Evolutionary conservation across 2,797 vertebrate species (phyloP).

Genomic region (Paratrypauchen microcephalus): DNA sequence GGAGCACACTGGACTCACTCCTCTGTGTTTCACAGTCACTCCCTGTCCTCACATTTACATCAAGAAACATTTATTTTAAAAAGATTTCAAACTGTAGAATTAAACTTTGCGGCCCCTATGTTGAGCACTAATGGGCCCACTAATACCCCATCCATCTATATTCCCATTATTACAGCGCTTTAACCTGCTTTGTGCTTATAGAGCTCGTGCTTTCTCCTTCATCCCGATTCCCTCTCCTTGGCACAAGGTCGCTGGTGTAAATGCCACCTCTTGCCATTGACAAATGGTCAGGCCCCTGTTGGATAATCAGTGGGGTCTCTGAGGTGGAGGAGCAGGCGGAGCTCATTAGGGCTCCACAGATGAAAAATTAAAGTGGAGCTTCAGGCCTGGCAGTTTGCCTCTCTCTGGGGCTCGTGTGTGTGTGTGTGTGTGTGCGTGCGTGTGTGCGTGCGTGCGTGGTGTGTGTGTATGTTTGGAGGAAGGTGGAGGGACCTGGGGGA

Average conservation of each 20-base stretch:
- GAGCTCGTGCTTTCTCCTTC: constrained; percentile 20
- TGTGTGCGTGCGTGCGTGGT: too few species aligned
- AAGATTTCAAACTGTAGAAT: background rate
- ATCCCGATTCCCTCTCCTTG: constrained; percentile 61
- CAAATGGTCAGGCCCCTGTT: constrained; percentile 68
- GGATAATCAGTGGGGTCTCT: constrained; percentile 77
- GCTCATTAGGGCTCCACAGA: constrained; percentile 76
- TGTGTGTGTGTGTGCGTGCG: background rate
- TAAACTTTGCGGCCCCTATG: background rate
- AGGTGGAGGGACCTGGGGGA: background rate
- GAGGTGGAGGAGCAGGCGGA: constrained; percentile 75
- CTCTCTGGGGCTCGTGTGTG: constrained; percentile 37
- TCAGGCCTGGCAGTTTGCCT: constrained; percentile 63
- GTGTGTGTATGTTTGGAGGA: constrained; percentile 5
- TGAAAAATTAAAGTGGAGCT: constrained; percentile 79
- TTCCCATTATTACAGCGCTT: background rate
- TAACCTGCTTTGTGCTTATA: constrained; percentile 22
- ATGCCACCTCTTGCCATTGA: constrained; percentile 75
- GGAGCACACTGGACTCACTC: constrained; percentile 29
- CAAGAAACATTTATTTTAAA: background rate
- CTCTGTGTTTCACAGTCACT: constrained; percentile 6
- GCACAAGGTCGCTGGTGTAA: constrained; percentile 72
- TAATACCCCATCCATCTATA: background rate
- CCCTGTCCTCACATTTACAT: constrained; percentile 4
- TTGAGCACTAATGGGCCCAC: constrained; percentile 7